Evolutionary conservation across 1,140 invertebrate genomes (phyloP).

Genomic region (Ladona fulva): DNA sequence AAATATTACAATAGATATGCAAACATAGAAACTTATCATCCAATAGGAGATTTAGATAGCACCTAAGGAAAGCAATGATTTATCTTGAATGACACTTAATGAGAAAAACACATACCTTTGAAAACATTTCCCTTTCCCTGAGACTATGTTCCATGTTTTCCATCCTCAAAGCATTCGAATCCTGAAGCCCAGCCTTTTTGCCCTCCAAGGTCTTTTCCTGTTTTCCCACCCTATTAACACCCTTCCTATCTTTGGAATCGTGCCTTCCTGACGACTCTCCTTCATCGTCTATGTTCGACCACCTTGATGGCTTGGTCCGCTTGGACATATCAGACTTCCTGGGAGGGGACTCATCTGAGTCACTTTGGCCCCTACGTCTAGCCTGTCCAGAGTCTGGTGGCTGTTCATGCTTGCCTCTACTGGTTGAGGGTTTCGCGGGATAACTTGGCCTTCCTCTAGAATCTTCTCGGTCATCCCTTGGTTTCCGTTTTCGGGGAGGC

Average conservation of each 20-base stretch:
- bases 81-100: no score
- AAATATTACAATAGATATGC: no score
- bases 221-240: conserved; percentile 20
- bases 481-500: no score
- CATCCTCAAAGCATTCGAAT: conserved; percentile 58
- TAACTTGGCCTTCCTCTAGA: no score
- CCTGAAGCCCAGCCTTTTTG: conserved; percentile 75
- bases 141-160: conserved; percentile 60
- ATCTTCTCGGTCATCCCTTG: no score
- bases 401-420: conserved; percentile 19
- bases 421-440: no score
- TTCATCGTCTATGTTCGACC: conserved; percentile 26
- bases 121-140: conserved; percentile 64
- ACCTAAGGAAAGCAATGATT: no score
- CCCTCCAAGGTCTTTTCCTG: conserved; percentile 58
- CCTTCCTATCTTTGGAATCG: conserved; percentile 26
- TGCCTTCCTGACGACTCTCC: conserved; percentile 15
- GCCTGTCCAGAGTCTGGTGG: conserved; percentile 19
- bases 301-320: conserved; percentile 21
- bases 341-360: conserved; percentile 30
- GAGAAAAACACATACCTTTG: conserved; percentile 37
- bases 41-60: no score
- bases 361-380: conserved; percentile 24
- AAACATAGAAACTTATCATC: no score
- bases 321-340: conserved; percentile 21